phyloP scores from a whole-genome alignment of 2,113 vertebrate species.

The Lycocorax pyrrhopterus region DNA sequence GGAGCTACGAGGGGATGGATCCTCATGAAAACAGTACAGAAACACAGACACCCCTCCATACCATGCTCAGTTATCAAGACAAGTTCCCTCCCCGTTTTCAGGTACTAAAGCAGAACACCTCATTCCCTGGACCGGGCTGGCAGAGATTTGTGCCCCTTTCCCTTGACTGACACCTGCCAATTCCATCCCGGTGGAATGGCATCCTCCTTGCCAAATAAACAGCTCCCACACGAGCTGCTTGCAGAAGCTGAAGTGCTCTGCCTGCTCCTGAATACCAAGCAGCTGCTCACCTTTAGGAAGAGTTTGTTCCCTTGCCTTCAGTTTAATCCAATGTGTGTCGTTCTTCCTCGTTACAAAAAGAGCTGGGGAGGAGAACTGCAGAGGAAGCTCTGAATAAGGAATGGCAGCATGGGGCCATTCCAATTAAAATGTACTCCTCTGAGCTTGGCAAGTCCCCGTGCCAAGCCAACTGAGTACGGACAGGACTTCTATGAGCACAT shows the following conservation, averaged over 20 bases:
- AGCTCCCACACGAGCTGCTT: background rate
- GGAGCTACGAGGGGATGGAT: background rate
- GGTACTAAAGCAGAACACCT: background rate
- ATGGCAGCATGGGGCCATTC: background rate
- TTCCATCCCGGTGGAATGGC: background rate
- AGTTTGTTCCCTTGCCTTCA: background rate
- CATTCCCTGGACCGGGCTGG: background rate
- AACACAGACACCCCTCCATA: background rate
- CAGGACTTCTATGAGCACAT: background rate
- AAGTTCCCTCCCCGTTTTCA: background rate
- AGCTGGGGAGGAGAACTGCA: background rate
- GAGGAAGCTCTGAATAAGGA: background rate
- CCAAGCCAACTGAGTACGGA: background rate
- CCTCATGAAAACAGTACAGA: accelerated
- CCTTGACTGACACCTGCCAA: background rate
- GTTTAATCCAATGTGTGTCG: background rate
- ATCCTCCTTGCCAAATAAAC: background rate
- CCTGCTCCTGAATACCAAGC: background rate
- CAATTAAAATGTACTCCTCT: background rate
- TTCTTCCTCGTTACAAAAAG: no score
- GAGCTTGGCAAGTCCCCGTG: background rate
- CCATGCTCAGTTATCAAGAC: accelerated
- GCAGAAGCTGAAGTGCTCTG: background rate
- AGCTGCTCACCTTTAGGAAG: background rate
- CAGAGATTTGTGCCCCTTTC: accelerated